phyloP scores from a whole-genome alignment of 2,113 vertebrate genomes.

The Zingel zingel region DNA sequence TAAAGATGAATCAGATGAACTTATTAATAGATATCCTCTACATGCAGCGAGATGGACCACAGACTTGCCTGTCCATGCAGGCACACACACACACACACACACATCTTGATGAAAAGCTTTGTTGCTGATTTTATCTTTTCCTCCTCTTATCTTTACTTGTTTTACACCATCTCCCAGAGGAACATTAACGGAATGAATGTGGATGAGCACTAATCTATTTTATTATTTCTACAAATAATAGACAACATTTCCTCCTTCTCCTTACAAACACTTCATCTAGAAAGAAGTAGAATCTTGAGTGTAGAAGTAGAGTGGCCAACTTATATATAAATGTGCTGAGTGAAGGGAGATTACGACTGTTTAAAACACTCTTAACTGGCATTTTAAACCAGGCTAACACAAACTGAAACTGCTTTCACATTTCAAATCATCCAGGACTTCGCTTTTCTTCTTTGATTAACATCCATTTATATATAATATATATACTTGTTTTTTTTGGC shows the following conservation, averaged over 20 bases:
- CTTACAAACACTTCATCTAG: background rate
- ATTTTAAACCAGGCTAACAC: too few relatives aligned
- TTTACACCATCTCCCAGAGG: conserved; percentile 49
- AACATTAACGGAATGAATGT: background rate
- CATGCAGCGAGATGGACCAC: conserved; percentile 64
- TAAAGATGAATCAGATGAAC: conserved; percentile 77
- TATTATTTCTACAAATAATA: conserved; percentile 34
- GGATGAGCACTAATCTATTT: conserved; percentile 28
- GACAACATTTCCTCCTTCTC: background rate
- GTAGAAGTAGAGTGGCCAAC: background rate
- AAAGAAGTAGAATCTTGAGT: background rate
- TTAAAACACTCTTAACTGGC: background rate
- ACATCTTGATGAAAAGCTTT: conserved; percentile 59
- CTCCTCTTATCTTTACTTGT: conserved; percentile 51
- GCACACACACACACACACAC: background rate
- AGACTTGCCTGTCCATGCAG: conserved; percentile 28
- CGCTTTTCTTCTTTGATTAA: too few relatives aligned
- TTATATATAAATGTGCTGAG: background rate
- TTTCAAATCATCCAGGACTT: too few relatives aligned
- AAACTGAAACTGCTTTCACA: too few relatives aligned
- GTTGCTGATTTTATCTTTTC: conserved; percentile 62
- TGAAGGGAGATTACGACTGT: too few relatives aligned
- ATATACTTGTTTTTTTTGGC: too few relatives aligned
- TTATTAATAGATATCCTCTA: conserved; percentile 78
- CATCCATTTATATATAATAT: too few relatives aligned